Percentiles rank a stretch among this genome's conserved stretches.
These are phyloP conservation scores for Alviniconcha marisindica DNA, from an alignment of 1,140 invertebrate genomes.

Conservation along the genomic window DNA sequence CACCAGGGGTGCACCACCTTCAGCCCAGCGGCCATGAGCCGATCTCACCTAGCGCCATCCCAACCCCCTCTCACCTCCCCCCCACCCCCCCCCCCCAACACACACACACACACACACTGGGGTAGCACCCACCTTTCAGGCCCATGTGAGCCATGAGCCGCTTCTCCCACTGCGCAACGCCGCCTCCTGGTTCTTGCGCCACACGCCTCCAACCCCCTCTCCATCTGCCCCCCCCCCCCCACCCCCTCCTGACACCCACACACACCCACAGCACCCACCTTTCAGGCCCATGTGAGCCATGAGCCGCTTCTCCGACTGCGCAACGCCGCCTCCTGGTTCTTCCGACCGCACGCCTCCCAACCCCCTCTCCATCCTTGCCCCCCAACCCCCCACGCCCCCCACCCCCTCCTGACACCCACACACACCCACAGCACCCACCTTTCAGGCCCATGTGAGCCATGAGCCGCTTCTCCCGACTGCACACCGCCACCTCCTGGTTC, in stretches of 20 bases:
- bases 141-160: conserved; percentile 68
- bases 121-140: conserved; percentile 62
- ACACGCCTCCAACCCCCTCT: no score
- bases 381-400: no score
- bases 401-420: neutral
- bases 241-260: neutral
- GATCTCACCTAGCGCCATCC: no score
- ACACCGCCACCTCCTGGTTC: conserved; percentile 38
- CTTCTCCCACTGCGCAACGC: conserved; percentile 60
- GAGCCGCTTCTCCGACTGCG: conserved; percentile 63
- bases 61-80: no score
- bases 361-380: no score
- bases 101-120: no score
- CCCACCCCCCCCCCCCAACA: neutral
- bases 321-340: conserved; percentile 39
- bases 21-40: neutral
- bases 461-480: conserved; percentile 63
- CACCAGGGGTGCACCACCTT: neutral
- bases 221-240: no score
- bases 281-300: conserved; percentile 69
- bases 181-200: conserved; percentile 32
- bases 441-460: conserved; percentile 69
- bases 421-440: conserved; percentile 59
- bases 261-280: conserved; percentile 57
- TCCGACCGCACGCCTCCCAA: neutral